Base-by-base conservation (phyloP, 2,888 invertebrate species). In the Polydrusus pterygomalis region DNA sequence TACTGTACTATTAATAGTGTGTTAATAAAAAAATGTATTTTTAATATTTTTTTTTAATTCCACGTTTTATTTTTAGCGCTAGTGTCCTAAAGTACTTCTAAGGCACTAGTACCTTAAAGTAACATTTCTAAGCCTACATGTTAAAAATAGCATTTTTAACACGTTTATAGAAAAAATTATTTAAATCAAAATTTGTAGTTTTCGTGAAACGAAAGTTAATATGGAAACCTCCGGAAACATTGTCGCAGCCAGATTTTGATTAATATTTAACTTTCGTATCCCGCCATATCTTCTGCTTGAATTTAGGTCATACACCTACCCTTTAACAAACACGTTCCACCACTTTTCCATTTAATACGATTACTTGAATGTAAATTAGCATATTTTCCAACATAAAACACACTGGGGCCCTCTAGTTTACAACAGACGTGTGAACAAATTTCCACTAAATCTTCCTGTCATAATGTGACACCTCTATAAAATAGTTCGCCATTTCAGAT, bases 321-420 rank as follows among this genome's bases (percentile, higher is more conserved):
- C 38, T 60, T 60, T 60, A 60, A 38, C 58, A 60, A 60, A 60
- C 38, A 60, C 58, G 72, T 30, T 34, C 15, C 40, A 43, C 30
- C 63, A 40, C 18, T 74, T 74, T 70, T 69, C 74, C 63, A 74
- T 74, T 74, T 74, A 74, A 69, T 63, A 74, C 34, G 69, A 70
- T 70, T 74, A 70, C 67, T 40, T n/a, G 75, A 75, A 71, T 75
- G 65, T 71, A 71, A 75, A 75, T 75, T 75, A 75, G 75, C 75
- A 75, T 75, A 75, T 75, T 75, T 71, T 18, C 62, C 43, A 51
- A 38, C 71, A 71, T 75, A 75, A 75, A 75, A 75, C 67, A 75
- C 75, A 75, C 75, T 70, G 62, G 75, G 51, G 60, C 45, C 56
- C 20, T 13, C 20, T 51, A 71, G 71, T 71, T 71, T 75, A 75